Conservation (phyloP, 2,113 vertebrate species). For the Sigmodon hispidus region DNA sequence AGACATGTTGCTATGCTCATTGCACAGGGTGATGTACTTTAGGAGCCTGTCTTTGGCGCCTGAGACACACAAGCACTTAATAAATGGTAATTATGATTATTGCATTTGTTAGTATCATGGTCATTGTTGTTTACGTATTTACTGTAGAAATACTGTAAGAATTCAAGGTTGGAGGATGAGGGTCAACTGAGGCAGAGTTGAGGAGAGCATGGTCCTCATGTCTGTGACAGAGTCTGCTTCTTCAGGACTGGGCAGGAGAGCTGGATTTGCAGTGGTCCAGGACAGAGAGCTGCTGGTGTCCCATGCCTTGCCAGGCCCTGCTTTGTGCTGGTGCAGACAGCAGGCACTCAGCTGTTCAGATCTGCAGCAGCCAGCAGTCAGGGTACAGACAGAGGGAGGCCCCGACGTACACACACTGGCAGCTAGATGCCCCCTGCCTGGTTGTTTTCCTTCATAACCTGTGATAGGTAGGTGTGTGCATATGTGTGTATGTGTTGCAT, state of each 20-base stretch:
- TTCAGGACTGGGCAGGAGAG: not conserved
- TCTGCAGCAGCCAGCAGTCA: not conserved
- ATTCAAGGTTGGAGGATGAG: slow-evolving; percentile 1
- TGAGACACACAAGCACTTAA: not conserved
- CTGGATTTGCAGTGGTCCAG: not conserved
- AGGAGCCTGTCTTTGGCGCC: not conserved
- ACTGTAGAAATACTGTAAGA: not conserved
- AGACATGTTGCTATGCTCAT: slow-evolving; percentile 1
- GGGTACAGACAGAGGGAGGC: not conserved
- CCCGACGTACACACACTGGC: not conserved
- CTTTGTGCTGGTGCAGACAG: not conserved
- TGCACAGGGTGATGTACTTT: not conserved
- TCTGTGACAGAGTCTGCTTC: not conserved
- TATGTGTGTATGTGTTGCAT: not conserved
- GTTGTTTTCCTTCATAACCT: not conserved
- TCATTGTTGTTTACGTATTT: not conserved
- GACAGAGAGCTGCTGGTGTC: not conserved
- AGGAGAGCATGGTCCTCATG: not conserved
- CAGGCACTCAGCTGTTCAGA: not conserved
- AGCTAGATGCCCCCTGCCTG: not conserved
- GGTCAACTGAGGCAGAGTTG: not conserved
- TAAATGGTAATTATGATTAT: not conserved
- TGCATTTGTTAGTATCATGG: not conserved
- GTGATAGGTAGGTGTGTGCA: not conserved
- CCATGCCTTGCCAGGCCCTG: not conserved